These are phyloP conservation scores for Polydrusus tereticollis DNA, from an alignment of 2,888 invertebrate species.

Conservation along the genomic window DNA sequence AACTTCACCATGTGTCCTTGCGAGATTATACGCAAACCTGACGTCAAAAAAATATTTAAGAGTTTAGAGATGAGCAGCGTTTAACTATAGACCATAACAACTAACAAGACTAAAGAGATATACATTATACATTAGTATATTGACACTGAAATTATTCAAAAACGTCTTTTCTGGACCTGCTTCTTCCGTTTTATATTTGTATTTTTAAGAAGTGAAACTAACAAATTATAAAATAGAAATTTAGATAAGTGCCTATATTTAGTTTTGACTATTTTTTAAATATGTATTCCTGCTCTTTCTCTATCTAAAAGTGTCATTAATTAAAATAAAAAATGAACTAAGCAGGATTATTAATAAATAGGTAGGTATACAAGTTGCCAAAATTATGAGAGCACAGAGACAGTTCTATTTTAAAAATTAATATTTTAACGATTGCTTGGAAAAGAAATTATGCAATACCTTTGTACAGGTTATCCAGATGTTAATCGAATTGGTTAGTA, in stretches of 20 bases:
- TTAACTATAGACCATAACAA: no score
- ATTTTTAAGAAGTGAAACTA: no score
- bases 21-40: not conserved
- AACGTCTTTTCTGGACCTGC: no score
- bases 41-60: not conserved
- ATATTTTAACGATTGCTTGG: not conserved
- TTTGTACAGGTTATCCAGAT: not conserved
- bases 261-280: not conserved
- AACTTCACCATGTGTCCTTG: not conserved
- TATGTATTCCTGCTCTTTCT: not conserved
- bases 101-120: no score
- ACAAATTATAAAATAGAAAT: no score
- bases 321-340: constrained; percentile 19
- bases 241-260: not conserved
- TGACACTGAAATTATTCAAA: no score
- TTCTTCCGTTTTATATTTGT: no score
- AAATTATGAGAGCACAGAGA: constrained; percentile 20
- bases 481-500: no score
- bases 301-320: constrained; percentile 12
- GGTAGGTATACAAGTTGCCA: constrained; percentile 24
- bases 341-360: constrained; percentile 27
- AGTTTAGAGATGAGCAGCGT: no score
- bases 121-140: no score
- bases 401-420: constrained; percentile 19
- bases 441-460: not conserved